phyloP scores from a whole-genome alignment of 2,888 invertebrate genomes.

The Pyrrhia umbra region DNA sequence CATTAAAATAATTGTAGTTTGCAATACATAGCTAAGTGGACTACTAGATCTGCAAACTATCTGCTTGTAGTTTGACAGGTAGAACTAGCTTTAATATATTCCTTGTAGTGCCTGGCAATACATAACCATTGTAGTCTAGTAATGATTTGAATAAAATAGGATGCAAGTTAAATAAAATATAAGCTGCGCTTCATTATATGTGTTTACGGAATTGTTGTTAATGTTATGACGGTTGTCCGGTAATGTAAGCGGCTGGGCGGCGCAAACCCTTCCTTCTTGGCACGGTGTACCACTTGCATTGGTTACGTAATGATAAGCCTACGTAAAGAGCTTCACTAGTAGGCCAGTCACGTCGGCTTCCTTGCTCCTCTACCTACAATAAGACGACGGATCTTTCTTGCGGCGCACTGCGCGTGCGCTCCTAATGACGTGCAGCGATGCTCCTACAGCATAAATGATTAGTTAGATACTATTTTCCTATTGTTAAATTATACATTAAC shows the following conservation, averaged over 20 bases:
- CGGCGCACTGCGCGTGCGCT: slow-evolving; percentile 53
- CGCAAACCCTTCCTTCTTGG: slow-evolving; percentile 78
- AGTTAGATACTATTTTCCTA: slow-evolving; percentile 35
- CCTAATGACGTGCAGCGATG: slow-evolving; percentile 63
- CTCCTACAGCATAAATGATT: slow-evolving; percentile 55
- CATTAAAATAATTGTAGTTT: no score
- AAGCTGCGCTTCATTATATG: slow-evolving; percentile 43
- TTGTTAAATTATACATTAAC: slow-evolving; percentile 29
- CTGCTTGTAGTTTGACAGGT: background rate
- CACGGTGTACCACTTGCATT: slow-evolving; percentile 65
- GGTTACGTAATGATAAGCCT: slow-evolving; percentile 73
- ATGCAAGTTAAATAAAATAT: slow-evolving; percentile 50
- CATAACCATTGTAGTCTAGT: slow-evolving; percentile 17
- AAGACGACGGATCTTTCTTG: slow-evolving; percentile 52
- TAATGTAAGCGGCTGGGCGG: slow-evolving; percentile 65
- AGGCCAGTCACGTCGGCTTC: slow-evolving; percentile 71
- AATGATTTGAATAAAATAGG: slow-evolving; percentile 41
- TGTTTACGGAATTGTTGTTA: slow-evolving; percentile 63
- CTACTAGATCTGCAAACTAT: background rate
- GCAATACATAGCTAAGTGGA: no score
- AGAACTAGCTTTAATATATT: slow-evolving; percentile 6
- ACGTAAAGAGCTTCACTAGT: slow-evolving; percentile 67
- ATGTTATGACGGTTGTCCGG: slow-evolving; percentile 46
- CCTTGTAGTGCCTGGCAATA: slow-evolving; percentile 5
- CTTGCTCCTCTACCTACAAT: slow-evolving; percentile 59